These are phyloP conservation scores for Dendroctonus valens DNA, from an alignment of 1,140 invertebrate species.

Conservation along the genomic window DNA sequence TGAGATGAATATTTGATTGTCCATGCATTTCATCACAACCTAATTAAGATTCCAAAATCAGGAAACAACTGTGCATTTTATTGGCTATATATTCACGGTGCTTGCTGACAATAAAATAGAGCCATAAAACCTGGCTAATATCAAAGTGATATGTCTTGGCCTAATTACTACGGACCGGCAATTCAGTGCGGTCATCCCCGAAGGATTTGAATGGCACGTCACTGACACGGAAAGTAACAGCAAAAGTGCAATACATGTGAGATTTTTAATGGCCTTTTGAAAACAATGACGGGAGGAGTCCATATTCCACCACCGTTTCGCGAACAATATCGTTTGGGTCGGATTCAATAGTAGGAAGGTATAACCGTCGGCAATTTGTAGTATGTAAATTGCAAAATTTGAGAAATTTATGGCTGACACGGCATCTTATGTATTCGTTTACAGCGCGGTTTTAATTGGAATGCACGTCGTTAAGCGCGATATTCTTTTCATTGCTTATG, in stretches of 20 bases:
- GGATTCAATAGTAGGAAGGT: constrained; percentile 15
- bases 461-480: constrained; percentile 11
- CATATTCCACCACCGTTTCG: constrained; percentile 25
- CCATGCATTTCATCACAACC: no score
- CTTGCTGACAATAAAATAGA: no score
- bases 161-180: no score
- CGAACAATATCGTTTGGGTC: constrained; percentile 22
- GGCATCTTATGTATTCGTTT: constrained; percentile 16
- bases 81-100: no score
- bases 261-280: constrained; percentile 27
- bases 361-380: constrained; percentile 21
- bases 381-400: constrained; percentile 28
- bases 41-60: no score
- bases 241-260: constrained; percentile 15
- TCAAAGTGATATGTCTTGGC: no score
- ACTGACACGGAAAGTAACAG: constrained; percentile 14
- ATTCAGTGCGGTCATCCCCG: no score
- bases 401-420: constrained; percentile 26
- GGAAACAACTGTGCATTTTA: no score
- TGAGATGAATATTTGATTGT: no score
- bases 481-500: background rate
- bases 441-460: constrained; percentile 18
- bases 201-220: constrained; percentile 24
- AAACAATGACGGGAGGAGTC: constrained; percentile 30
- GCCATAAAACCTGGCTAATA: no score